Base-by-base conservation (phyloP, 2,888 invertebrate genomes). In the Tachina lurida region DNA sequence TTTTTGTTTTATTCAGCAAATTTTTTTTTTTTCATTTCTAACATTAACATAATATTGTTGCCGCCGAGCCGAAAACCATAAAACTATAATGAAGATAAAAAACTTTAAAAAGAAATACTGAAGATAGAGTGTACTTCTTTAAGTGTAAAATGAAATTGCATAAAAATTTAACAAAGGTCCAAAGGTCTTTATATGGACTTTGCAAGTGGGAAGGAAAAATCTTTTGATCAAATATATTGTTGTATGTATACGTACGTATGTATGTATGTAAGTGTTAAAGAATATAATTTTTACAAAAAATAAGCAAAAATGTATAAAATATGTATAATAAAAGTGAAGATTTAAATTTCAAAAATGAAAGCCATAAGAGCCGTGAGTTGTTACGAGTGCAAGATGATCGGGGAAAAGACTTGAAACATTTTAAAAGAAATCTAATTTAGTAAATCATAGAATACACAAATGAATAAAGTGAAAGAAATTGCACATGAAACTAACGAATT, bases 41-140 rank as follows among this genome's bases (percentile, higher is more conserved):
- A 22, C 7, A 62, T 10, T 63, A 8, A 17, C 49, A 45, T 80
- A 87, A 89, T 88, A 89, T 90, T 90, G 90, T 91, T 91, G 91
- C 89, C 91, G 91, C 90, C 90, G 90, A 89, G 89, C 89, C 89
- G 89, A 86, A 87, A 88, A 90, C 87, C 74, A 86, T 74, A 74
- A 68, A 77, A 84, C 31, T 52, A 17, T 52, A 12, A 19, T 12
- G 22, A 19, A 56, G 2, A 19, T 31, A 56, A 56, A n/a, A 56
- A 13, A 22, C 22, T 56, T 12, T 22, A 56, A 56, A 10, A 13
- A 0, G 7, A 12, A 56, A 2, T 12, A n/a, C 5, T 56, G 54
- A 17, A 52, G 52, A 17, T 52, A 10, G 8, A 22, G 22, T 54
- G 22, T 54, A 3, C 12, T 54, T 54, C 10, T 10, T 19, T 41